Evolutionary conservation across 2,113 vertebrate genomes (phyloP), one percentile per base, ranked within the genome.

Genomic region (Sinocyclocheilus maitianheensis): DNA sequence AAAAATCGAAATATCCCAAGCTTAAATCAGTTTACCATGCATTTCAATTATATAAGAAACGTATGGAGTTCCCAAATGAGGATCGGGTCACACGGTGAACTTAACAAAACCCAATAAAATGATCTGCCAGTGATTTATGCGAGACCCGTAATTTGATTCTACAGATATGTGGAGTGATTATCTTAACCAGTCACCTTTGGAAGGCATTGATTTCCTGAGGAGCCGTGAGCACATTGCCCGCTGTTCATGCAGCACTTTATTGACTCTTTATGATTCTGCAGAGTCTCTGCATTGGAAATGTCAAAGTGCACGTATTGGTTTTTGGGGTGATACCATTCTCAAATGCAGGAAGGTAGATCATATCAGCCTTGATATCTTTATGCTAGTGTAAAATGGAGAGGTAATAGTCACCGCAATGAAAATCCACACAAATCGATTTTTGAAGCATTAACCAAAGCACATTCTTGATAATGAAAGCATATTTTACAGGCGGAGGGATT

Each of bases 211-310:
- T 85, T 78, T 67, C 84, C 43, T 34, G 62, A 78, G 24, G 14
- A 30, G 71, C 40, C 3, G 18, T 22, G 43, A 71, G 65, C 12
- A 46, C 60, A n/a, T n/a, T 26, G 51, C 13, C 40, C 46, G n/a
- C 37, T 51, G 34, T 53, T 77, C 71, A 76, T 53, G 34, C 18
- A 6, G 30, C 7, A 22, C 24, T 69, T 24, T 62, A 83, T 84
- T 34, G 60, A 83, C 60, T 22, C 24, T 60, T 84, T 69, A 55
- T 78, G 62, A 85, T 85, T 85, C 84, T 34, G 34, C 46, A 84
- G 30, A 79, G 81, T 55, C 24, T 53, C 43, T 58, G 18, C n/a
- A 69, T 58, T 55, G 77, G 37, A 85, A 78, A 58, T 69, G 58
- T 85, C 76, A 79, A 85, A 85, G 76, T 40, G 62, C 77, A 80